Evolutionary conservation across 2,888 invertebrate genomes (phyloP).

Genomic region (Papilio demoleus): DNA sequence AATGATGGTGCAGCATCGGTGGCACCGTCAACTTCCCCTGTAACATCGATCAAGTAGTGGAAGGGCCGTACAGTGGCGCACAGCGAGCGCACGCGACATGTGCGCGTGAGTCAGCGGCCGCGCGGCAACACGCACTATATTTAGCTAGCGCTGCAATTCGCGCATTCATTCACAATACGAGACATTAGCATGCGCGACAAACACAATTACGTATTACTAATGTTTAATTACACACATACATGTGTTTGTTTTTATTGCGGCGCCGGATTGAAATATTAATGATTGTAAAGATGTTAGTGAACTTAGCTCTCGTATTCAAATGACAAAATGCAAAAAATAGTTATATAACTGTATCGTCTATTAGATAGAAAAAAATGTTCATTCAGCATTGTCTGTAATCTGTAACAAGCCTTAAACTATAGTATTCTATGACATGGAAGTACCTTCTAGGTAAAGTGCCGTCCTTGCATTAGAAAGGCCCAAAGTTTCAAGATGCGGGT

Average conservation of each 20-base stretch:
- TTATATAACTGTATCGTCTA: background rate
- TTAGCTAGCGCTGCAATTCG: conserved; percentile 21
- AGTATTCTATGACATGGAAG: background rate
- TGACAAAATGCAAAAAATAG: background rate
- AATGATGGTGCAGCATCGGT: background rate
- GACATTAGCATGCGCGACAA: conserved; percentile 16
- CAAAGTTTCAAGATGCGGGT: background rate
- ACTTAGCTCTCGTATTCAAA: background rate
- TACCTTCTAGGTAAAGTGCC: background rate
- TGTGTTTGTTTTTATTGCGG: background rate
- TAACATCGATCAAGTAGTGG: background rate
- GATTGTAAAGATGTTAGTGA: background rate
- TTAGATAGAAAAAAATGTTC: background rate
- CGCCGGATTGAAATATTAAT: background rate
- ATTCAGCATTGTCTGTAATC: background rate
- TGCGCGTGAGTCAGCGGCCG: background rate
- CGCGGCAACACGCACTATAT: conserved; percentile 26
- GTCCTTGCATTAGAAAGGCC: background rate
- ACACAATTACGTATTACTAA: conserved; percentile 4
- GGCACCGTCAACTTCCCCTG: background rate
- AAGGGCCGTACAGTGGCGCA: background rate
- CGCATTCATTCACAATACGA: conserved; percentile 7
- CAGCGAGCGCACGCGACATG: background rate
- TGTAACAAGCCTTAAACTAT: background rate
- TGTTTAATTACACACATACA: background rate